phyloP scores from a whole-genome alignment of 2,113 vertebrate species.

The Orycteropus afer region DNA sequence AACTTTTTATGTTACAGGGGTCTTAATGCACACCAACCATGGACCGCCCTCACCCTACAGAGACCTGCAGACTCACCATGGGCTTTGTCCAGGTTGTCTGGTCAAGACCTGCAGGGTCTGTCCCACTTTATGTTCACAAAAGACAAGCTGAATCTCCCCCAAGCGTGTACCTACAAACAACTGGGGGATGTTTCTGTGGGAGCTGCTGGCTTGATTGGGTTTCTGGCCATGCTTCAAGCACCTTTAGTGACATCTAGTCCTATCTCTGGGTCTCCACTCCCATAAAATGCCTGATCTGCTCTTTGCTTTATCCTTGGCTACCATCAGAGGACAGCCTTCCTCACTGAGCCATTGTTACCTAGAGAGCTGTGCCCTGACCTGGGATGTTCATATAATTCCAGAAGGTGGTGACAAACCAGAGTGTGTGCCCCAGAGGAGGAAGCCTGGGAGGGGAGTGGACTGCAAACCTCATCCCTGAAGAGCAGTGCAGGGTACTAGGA shows the following conservation, averaged over 20 bases:
- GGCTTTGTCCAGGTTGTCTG: background rate
- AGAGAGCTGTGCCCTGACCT: background rate
- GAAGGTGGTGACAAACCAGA: background rate
- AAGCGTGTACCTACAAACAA: background rate
- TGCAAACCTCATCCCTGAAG: background rate
- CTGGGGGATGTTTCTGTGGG: background rate
- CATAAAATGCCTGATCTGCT: background rate
- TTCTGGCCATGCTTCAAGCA: accelerated
- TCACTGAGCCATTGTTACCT: background rate
- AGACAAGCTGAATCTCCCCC: background rate
- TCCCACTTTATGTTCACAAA: background rate
- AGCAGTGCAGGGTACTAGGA: background rate
- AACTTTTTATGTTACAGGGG: too few species aligned
- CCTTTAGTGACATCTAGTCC: too few species aligned
- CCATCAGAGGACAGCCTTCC: background rate
- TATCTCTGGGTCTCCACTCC: background rate
- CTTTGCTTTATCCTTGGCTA: background rate
- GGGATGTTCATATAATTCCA: background rate
- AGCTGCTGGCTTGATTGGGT: background rate
- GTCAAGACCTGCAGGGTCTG: background rate
- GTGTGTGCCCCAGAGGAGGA: background rate
- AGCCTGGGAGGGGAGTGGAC: too few species aligned
- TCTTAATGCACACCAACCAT: accelerated
- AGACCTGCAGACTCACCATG: background rate
- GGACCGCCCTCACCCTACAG: accelerated